Evolutionary conservation across 2,888 invertebrate genomes (phyloP), one percentile per base, ranked within the genome.

Genomic region (Sphinx pinastri): DNA sequence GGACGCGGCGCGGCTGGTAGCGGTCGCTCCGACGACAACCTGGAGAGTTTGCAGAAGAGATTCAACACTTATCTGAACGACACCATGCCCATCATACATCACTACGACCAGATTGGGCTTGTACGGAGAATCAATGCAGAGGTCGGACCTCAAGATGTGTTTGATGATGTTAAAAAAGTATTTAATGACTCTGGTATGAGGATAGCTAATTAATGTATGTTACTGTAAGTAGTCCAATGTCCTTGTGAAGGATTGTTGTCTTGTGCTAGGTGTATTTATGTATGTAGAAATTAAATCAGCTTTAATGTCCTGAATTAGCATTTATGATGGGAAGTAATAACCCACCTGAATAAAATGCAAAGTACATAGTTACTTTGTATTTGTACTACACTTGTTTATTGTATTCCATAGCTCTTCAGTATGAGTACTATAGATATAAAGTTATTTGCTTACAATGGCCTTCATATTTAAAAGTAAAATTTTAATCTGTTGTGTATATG

Each of bases 11-110:
- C 97, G 68, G 96, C 96, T 60, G 98, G 98, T 67, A 99, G 98
- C 87, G 99, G 99, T 0, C 96, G 99, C 13, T 95, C 97, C 1
- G 99, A 99, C 87, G 99, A 99, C 88, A 99, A 99, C 84, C 87
- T 96, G 59, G 98, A 98, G 57, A 97, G 97, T 78, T 91, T 99
- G 66, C 95, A 96, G 79, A 98, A 99, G 85, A 95, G 99, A 72
- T 97, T 99, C 80, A 95, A 96, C 77, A 99, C 98, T 0, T 98
- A 98, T 85, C 89, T 96, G 38, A 96, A 96, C 73, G 97, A 98
- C 81, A 98, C 99, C 0, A 95, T 98, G 95, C 99, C 99, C 0
- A 98, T 99, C 74, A 96, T 99, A 70, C 94, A 98, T 49, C 95
- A 97, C 85, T 99, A 98, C 81, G 96, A 97, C 57, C 85, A 94